Evolutionary conservation across 1,140 invertebrate genomes (phyloP), one percentile per base, ranked within the genome.

Genomic region (Riptortus pedestris): DNA sequence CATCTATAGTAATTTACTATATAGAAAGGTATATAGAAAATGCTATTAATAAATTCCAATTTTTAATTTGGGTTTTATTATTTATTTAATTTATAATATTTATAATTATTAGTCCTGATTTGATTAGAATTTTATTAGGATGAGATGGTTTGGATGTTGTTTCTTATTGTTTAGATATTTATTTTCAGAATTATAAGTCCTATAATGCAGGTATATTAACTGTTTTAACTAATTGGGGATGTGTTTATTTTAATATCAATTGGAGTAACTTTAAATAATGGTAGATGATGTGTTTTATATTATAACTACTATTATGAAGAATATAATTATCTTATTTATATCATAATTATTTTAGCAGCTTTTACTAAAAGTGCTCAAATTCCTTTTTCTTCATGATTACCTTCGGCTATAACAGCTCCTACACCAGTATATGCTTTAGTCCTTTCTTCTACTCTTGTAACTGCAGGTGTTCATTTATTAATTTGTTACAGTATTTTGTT

Each of bases 361-460:
- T 78, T 85, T 74, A 87, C 85, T 67, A 87, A 87, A 75, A 57
- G 52, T 11, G 52, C 52, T 57, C 24, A 24, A 57, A 24, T 86
- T 78, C 82, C 83, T 58, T 87, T 87, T 81, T 83, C 80, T 69
- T 76, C 79, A 66, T 85, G 85, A 72, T 73, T 87, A 31, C 85
- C 85, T 0, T 79, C 78, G 4, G 84, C 84, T 28, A 87, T 87
- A 73, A 80, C 82, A 1, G 83, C 83, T 45, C 83, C 84, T 45
- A 85, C 83, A 16, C 82, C 83, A 47, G 79, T 87, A 67, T 85
- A 83, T 55, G 78, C 84, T 57, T 80, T 87, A 75, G 83, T 87
- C 73, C 83, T 87, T 80, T 87, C 84, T 67, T 87, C 84, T 28
- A 87, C 84, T 66, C 79, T 87, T 70, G 84, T 87, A 0, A 86